A percentile compares a stretch with the other conserved stretches of the same genome.
These are phyloP conservation scores for Gallinago stenura DNA, from an alignment of 2,797 vertebrate genomes.

Conservation along the genomic window DNA sequence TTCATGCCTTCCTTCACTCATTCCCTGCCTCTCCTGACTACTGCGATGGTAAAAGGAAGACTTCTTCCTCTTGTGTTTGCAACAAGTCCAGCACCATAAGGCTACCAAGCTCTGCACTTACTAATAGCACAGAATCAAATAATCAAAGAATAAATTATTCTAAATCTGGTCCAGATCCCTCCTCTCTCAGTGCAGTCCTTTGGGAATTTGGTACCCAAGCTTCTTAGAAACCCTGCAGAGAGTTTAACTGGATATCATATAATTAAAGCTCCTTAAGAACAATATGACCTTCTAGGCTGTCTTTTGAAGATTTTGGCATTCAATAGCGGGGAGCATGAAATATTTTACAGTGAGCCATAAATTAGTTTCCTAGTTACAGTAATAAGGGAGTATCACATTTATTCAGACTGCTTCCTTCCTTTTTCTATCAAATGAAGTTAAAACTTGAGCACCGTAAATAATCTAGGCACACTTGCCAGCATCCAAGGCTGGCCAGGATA, in stretches of 20 bases:
- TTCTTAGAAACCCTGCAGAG: not conserved
- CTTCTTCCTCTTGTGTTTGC: not conserved
- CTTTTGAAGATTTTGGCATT: slow-evolving; percentile 24
- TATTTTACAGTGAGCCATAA: slow-evolving; percentile 27
- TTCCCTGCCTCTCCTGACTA: not conserved
- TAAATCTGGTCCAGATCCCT: slow-evolving; percentile 21
- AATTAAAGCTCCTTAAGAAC: not conserved
- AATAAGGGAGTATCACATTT: slow-evolving; percentile 37
- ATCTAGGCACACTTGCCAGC: not conserved
- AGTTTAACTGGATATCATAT: not conserved
- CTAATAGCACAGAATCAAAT: not conserved
- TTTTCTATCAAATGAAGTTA: slow-evolving; percentile 44
- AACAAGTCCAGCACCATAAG: not conserved
- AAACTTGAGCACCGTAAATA: slow-evolving; percentile 58
- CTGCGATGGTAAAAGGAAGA: not conserved
- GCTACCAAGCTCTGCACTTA: not conserved
- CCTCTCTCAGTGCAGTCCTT: not conserved
- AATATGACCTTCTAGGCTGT: not conserved
- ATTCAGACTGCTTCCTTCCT: slow-evolving; percentile 67
- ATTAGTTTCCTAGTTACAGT: slow-evolving; percentile 47
- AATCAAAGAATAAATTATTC: not conserved
- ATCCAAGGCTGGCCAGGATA: not conserved
- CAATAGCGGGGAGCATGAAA: not conserved
- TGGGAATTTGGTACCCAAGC: not conserved
- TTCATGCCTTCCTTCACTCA: not conserved